These are phyloP conservation scores for Hyles euphorbiae DNA, from an alignment of 1,140 invertebrate species.

Conservation along the genomic window DNA sequence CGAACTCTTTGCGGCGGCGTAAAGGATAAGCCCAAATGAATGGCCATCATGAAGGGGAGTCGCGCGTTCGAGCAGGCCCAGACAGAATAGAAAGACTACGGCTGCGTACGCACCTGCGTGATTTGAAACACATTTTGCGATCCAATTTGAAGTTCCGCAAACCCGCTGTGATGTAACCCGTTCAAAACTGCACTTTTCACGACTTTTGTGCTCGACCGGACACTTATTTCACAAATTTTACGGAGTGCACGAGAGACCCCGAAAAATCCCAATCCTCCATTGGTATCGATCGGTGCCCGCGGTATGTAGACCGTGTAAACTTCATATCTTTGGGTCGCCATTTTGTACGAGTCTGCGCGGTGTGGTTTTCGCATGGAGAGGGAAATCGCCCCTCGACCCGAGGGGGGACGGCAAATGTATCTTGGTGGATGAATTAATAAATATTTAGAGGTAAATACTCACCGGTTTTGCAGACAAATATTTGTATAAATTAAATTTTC, in stretches of 20 bases:
- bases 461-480: slow-evolving; percentile 39
- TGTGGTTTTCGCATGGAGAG: slow-evolving; percentile 65
- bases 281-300: slow-evolving; percentile 74
- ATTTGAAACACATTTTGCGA: slow-evolving; percentile 76
- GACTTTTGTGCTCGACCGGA: slow-evolving; percentile 59
- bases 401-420: slow-evolving; percentile 54
- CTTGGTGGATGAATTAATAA: slow-evolving; percentile 36
- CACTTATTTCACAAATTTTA: slow-evolving; percentile 62
- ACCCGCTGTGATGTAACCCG: slow-evolving; percentile 70
- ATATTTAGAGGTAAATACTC: slow-evolving; percentile 36
- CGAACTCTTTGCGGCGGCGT: slow-evolving; percentile 73
- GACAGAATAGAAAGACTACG: slow-evolving; percentile 87
- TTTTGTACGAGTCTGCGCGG: slow-evolving; percentile 75
- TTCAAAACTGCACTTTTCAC: slow-evolving; percentile 64
- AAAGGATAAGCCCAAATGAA: slow-evolving; percentile 75
- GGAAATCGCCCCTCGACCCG: slow-evolving; percentile 63
- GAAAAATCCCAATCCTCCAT: slow-evolving; percentile 74
- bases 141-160: slow-evolving; percentile 59
- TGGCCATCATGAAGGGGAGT: slow-evolving; percentile 73
- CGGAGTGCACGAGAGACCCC: slow-evolving; percentile 59
- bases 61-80: slow-evolving; percentile 85
- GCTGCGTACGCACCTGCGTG: slow-evolving; percentile 94
- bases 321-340: slow-evolving; percentile 65
- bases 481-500: slow-evolving; percentile 37
- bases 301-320: slow-evolving; percentile 69